These are phyloP conservation scores for Malurus melanocephalus DNA, from an alignment of 2,113 vertebrate species.

Conservation along the genomic window DNA sequence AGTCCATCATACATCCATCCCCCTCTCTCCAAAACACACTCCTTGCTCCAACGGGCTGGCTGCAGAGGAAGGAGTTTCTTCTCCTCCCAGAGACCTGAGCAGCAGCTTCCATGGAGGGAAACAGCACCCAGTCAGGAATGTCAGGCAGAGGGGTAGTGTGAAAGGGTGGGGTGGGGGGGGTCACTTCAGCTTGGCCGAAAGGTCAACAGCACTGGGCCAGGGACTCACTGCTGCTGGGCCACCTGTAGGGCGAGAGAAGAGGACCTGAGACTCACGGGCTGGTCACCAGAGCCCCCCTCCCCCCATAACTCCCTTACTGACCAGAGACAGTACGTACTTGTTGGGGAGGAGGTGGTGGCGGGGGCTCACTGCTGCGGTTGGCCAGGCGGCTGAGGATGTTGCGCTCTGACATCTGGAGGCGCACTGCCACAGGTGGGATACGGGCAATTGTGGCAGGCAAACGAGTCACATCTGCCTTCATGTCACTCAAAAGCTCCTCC, in stretches of 20 bases:
- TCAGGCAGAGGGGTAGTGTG: slow-evolving; percentile 65
- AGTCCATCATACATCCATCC: slow-evolving; percentile 47
- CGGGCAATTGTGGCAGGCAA: slow-evolving; percentile 94
- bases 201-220: slow-evolving; percentile 38
- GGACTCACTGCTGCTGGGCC: slow-evolving; percentile 78
- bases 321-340: slow-evolving; percentile 76
- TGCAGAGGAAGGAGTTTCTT: slow-evolving; percentile 39
- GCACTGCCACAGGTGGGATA: slow-evolving; percentile 92
- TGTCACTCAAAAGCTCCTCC: slow-evolving; percentile 96
- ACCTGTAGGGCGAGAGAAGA: slow-evolving; percentile 51
- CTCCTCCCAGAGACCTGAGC: slow-evolving; percentile 49
- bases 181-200: slow-evolving; percentile 69
- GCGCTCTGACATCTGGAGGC: slow-evolving; percentile 96
- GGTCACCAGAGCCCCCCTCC: not conserved
- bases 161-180: not conserved
- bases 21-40: slow-evolving; percentile 65
- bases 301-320: not conserved
- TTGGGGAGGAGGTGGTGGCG: slow-evolving; percentile 81
- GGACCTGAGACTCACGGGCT: not conserved
- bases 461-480: slow-evolving; percentile 96
- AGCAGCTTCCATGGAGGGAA: slow-evolving; percentile 60
- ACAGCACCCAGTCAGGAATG: slow-evolving; percentile 63
- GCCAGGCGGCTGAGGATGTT: slow-evolving; percentile 97
- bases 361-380: slow-evolving; percentile 87
- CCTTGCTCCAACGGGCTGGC: slow-evolving; percentile 66